Evolutionary conservation across 2,888 invertebrate species (phyloP), one percentile per base, ranked within the genome.

Genomic region (Silvanus unidentatus): DNA sequence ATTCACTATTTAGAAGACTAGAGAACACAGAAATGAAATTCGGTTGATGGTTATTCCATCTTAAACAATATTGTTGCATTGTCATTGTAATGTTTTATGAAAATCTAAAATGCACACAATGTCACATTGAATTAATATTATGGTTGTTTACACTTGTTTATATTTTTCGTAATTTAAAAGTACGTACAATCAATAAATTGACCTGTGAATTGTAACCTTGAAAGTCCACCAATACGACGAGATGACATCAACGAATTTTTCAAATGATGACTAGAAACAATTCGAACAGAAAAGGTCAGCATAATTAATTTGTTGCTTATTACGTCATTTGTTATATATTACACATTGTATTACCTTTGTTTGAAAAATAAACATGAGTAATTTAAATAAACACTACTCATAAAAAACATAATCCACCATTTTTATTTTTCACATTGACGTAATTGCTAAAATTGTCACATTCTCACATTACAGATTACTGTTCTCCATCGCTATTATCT

Each of bases 1-100:
- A 83, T 68, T 91, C 88, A 62, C 84, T 88, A 68, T 83, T 86
- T 53, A 92, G 75, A 55, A 93, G 76, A 59, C 82, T 84, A 35
- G 89, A 88, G 73, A 93, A 91, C 65, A 89, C 90, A 6, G 88
- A 88, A 63, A 92, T 89, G 70, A 93, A 88, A 72, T 93, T 93
- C 41, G 90, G 90, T 68, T 91, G 91, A 76, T 93, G 92, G 77
- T 92, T 91, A 74, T 93, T 93, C 93, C 93, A 93, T 61, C 91
- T 74, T 48, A 73, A 63, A 62, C 72, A 72, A 59, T 72, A 72
- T 59, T 72, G 72, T 62, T 72, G 72, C 65, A 70, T 71, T 44
- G 71, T 63, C 71, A 71, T 71, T 52, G 15, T 32, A 34, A 41
- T 41, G 16, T 32, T 4, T n/a, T 32, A 5, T 32, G 32, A n/a